Percentiles rank a stretch among this genome's conserved stretches.
Conservation (phyloP, 2,888 invertebrate species). For the Meta bourneti region DNA sequence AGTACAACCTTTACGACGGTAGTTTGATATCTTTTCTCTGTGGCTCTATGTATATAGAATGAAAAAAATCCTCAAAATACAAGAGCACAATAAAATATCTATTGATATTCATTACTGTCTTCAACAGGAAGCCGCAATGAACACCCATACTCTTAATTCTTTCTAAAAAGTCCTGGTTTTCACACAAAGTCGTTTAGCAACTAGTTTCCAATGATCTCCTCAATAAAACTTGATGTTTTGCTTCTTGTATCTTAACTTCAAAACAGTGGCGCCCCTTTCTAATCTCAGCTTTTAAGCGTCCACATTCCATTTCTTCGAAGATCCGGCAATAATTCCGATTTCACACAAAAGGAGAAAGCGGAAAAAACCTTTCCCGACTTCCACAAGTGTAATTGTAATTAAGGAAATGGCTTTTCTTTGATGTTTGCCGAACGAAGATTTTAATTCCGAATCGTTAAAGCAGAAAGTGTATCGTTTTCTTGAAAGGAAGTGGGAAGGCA, state of each 20-base stretch:
- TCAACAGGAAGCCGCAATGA: no score
- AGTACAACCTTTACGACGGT: no score
- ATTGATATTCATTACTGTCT: no score
- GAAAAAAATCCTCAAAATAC: no score
- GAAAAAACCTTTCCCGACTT: conserved; percentile 12
- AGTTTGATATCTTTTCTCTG: no score
- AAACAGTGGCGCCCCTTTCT: conserved; percentile 2
- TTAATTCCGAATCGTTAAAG: conserved; percentile 47
- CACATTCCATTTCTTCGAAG: conserved; percentile 33
- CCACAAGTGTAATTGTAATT: conserved; percentile 53
- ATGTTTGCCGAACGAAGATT: conserved; percentile 25
- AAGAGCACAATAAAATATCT: no score
- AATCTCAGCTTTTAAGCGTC: conserved; percentile 11
- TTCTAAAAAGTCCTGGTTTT: background rate
- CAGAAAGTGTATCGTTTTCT: conserved; percentile 26
- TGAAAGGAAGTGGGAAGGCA: conserved; percentile 23
- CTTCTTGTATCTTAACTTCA: conserved; percentile 11
- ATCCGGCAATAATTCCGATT: conserved; percentile 47
- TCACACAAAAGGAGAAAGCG: conserved; percentile 19
- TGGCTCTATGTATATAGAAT: no score
- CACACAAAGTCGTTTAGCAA: background rate
- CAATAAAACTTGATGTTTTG: conserved; percentile 4
- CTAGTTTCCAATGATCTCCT: background rate
- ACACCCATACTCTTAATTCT: background rate
- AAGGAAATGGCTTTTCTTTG: conserved; percentile 52